Base-by-base conservation (phyloP, 2,888 invertebrate genomes). In the Eumacrocentrus americanus region DNA sequence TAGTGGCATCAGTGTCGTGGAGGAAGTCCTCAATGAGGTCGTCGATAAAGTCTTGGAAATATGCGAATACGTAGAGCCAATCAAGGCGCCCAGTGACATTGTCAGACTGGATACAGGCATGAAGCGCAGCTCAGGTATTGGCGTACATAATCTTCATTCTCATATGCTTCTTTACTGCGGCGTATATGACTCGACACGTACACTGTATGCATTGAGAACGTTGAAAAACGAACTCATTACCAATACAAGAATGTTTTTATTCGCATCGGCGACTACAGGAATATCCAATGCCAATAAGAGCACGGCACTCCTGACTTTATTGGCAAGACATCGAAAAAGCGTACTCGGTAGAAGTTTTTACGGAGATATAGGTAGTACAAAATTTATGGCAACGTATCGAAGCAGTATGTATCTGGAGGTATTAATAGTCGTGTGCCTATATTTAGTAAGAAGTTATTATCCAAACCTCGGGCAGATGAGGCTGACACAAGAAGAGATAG, bases 371-470 rank as follows among this genome's bases (percentile, higher is more conserved):
- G 82, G 81, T 12, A 84, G 81, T 55, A 83, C 84, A 0, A 91
- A 91, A 70, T 87, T 88, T 66, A 81, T 88, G 37, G 87, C 89
- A 46, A 86, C 87, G 58, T 90, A 89, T 74, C 84, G 91, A 12
- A 91, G 90, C 34, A 89, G 88, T 74, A 93, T 91, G 88, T 91
- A 91, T 70, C 81, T 94, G 55, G 94, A 94, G 80, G 87, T 92
- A 9, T 81, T 94, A 29, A 85, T 90, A 61, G 85, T 89, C 1
- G 83, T 92, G 40, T 90, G 91, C 72, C 82, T 94, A 58, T 92
- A 93, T 79, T 94, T 89, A 76, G 86, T 92, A 0, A 84, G 94
- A 47, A 91, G 92, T 58, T 92, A 89, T 77, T 91, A 90, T 79
- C 88, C 90, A 9, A 88, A 89, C 77, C 81, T 90, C 38, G 89